phyloP scores from a whole-genome alignment of 2,797 vertebrate species.

The Tarsius wallacei region DNA sequence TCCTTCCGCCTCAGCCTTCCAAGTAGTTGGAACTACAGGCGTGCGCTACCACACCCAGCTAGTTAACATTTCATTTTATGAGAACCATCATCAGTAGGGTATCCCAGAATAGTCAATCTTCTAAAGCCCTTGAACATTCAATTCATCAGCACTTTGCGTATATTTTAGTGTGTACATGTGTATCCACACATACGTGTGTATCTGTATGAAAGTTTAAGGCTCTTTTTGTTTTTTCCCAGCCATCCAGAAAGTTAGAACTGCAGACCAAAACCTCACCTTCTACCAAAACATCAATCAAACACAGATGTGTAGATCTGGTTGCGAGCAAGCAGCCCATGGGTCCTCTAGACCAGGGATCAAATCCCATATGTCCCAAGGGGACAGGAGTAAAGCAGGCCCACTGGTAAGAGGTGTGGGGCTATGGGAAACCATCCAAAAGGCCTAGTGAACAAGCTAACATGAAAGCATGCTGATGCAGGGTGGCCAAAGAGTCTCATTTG shows the following conservation, averaged over 20 bases:
- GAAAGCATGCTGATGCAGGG: neutral
- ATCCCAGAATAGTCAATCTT: neutral
- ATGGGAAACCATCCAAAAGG: neutral
- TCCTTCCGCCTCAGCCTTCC: no score
- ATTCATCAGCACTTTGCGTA: neutral
- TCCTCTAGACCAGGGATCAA: neutral
- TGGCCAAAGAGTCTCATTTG: neutral
- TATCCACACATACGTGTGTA: neutral
- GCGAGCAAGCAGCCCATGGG: neutral
- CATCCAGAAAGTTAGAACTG: neutral
- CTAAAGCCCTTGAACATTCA: neutral
- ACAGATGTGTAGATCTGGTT: neutral
- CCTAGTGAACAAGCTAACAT: neutral
- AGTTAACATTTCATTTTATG: slow-evolving; percentile 36
- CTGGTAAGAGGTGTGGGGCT: neutral
- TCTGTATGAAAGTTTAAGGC: neutral
- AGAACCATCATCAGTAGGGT: neutral
- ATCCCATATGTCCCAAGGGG: neutral
- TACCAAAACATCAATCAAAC: neutral
- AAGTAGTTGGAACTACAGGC: no score
- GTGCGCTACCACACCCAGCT: no score
- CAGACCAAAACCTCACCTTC: slow-evolving; percentile 28
- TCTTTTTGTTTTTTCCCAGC: neutral
- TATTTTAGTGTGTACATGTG: neutral
- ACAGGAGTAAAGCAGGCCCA: neutral